Percentiles rank a stretch among this genome's conserved stretches.
Evolutionary conservation across 2,888 invertebrate genomes (phyloP).

Genomic region (Drosophila rellima): DNA sequence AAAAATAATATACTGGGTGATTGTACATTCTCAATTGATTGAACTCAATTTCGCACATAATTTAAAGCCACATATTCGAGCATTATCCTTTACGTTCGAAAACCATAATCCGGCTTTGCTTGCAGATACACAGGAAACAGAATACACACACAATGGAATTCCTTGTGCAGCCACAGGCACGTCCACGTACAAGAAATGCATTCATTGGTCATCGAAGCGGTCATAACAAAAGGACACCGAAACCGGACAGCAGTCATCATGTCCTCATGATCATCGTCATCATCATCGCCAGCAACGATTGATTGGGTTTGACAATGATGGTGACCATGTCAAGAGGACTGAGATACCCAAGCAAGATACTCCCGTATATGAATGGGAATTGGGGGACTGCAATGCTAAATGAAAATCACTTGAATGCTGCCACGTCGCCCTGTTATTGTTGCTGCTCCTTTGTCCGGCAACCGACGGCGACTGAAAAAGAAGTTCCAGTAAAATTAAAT

Average conservation of each 20-base stretch:
- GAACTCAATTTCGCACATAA: constrained; percentile 49
- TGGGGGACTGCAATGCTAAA: constrained; percentile 35
- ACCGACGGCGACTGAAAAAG: constrained; percentile 39
- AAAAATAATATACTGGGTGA: constrained; percentile 6
- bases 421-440: constrained; percentile 49
- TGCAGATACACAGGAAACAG: background rate
- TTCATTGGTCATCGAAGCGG: constrained; percentile 53
- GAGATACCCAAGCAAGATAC: constrained; percentile 22
- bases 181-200: constrained; percentile 54
- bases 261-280: too few relatives aligned
- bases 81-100: constrained; percentile 40
- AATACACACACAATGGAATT: constrained; percentile 19
- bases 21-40: constrained; percentile 32
- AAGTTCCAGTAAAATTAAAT: constrained; percentile 65
- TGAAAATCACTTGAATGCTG: constrained; percentile 73
- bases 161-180: constrained; percentile 54
- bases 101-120: constrained; percentile 29
- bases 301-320: constrained; percentile 37
- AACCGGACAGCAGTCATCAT: constrained; percentile 51
- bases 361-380: constrained; percentile 27
- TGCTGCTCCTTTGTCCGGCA: constrained; percentile 46
- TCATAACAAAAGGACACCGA: constrained; percentile 50
- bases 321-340: constrained; percentile 17
- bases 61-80: constrained; percentile 49
- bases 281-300: constrained; percentile 43